A percentile compares a stretch with the other conserved stretches of the same genome.
Evolutionary conservation across 2,888 invertebrate species (phyloP).

Genomic region (Sisyra nigra): DNA sequence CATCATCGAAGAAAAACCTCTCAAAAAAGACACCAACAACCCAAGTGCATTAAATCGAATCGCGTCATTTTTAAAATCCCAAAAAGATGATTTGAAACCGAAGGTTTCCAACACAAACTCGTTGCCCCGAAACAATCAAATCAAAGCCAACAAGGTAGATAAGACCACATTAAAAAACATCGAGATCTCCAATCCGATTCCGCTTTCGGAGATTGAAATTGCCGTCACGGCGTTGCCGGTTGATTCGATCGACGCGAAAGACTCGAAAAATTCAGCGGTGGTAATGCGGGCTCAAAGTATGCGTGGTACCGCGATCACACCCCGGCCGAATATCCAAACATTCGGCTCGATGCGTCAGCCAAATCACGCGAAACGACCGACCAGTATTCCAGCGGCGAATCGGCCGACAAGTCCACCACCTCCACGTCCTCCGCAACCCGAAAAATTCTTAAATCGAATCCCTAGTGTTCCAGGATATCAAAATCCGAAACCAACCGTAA

Average conservation of each 20-base stretch:
- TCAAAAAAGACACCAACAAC: conserved; percentile 36
- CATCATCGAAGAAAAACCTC: conserved; percentile 29
- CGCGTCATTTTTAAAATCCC: conserved; percentile 55
- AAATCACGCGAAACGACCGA: conserved; percentile 46
- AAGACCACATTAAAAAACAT: conserved; percentile 55
- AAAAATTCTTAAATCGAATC: conserved; percentile 25
- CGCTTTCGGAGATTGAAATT: conserved; percentile 47
- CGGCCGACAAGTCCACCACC: conserved; percentile 66
- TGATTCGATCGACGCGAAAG: conserved; percentile 35
- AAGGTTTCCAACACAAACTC: conserved; percentile 37
- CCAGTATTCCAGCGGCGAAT: conserved; percentile 49
- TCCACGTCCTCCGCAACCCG: conserved; percentile 42
- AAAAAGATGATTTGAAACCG: conserved; percentile 32
- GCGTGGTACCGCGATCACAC: conserved; percentile 38
- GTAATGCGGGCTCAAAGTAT: conserved; percentile 71
- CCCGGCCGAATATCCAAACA: conserved; percentile 48
- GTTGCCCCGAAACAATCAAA: conserved; percentile 36
- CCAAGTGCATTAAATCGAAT: conserved; percentile 51
- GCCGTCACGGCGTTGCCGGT: conserved; percentile 43
- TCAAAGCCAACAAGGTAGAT: conserved; percentile 49
- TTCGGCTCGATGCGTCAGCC: conserved; percentile 75
- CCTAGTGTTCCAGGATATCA: conserved; percentile 39
- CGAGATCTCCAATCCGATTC: conserved; percentile 73
- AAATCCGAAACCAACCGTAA: conserved; percentile 26
- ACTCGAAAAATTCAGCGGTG: conserved; percentile 24